Evolutionary conservation across 1,140 invertebrate genomes (phyloP).

Genomic region (Drosophila kikkawai): DNA sequence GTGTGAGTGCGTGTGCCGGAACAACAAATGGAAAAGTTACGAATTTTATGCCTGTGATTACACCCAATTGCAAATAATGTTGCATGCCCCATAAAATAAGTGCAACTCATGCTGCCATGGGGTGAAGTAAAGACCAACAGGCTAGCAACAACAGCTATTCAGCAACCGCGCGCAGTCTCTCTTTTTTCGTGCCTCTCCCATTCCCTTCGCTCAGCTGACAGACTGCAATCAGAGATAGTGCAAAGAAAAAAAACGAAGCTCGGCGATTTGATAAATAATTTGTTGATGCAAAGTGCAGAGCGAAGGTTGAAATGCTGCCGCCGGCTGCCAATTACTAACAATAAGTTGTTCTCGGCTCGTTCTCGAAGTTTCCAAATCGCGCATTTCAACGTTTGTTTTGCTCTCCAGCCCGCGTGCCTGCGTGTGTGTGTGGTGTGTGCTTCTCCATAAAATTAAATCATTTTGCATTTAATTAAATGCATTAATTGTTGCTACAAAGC

Average conservation of each 20-base stretch:
- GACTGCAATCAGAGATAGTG: conserved; percentile 62
- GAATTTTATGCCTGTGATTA: background rate
- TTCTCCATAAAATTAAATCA: conserved; percentile 64
- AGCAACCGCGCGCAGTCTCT: conserved; percentile 58
- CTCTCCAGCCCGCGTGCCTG: conserved; percentile 15
- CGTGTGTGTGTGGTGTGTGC: conserved; percentile 38
- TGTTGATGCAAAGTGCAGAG: conserved; percentile 68
- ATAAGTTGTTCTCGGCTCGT: conserved; percentile 31
- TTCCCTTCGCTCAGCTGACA: conserved; percentile 69
- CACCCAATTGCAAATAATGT: conserved; percentile 19
- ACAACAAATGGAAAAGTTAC: conserved; percentile 37
- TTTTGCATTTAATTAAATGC: conserved; percentile 78
- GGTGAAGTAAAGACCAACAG: conserved; percentile 62
- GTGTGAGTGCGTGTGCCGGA: conserved; percentile 31
- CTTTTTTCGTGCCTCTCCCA: conserved; percentile 15
- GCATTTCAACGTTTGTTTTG: conserved; percentile 30
- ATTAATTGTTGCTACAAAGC: conserved; percentile 51
- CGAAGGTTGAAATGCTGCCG: conserved; percentile 32
- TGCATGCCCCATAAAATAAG: conserved; percentile 55
- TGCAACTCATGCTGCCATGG: conserved; percentile 68
- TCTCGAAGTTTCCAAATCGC: conserved; percentile 71
- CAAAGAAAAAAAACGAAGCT: conserved; percentile 33
- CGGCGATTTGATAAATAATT: conserved; percentile 58
- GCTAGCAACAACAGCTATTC: conserved; percentile 75
- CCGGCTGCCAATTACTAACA: conserved; percentile 37